Conservation (phyloP, 2,888 invertebrate genomes). For the Drosophila paracracens region DNA sequence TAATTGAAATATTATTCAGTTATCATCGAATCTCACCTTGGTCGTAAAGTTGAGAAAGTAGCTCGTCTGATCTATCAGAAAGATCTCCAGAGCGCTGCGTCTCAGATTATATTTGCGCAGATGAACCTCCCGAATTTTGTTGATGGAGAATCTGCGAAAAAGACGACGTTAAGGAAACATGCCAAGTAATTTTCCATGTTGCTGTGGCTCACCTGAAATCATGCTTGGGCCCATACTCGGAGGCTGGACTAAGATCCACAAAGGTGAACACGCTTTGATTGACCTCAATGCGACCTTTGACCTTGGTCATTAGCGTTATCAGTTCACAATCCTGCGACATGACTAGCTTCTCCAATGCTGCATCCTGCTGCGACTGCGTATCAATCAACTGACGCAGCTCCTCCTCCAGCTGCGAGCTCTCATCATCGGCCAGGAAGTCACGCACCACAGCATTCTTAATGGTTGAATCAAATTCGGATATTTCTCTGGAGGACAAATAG, state of each 20-base stretch:
- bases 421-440: conserved; percentile 85
- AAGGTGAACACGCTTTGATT: conserved; percentile 87
- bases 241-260: conserved; percentile 86
- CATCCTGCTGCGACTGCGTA: conserved; percentile 84
- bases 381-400: conserved; percentile 85
- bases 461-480: conserved; percentile 84
- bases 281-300: conserved; percentile 88
- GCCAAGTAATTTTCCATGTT: neutral
- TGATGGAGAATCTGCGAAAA: conserved; percentile 85
- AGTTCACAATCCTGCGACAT: conserved; percentile 88
- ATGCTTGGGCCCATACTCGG: conserved; percentile 86
- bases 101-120: conserved; percentile 88
- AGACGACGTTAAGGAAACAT: neutral
- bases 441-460: conserved; percentile 85
- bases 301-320: conserved; percentile 87
- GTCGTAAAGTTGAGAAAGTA: conserved; percentile 88
- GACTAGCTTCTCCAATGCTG: conserved; percentile 87
- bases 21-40: conserved; percentile 84
- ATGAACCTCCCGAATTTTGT: conserved; percentile 88
- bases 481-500: conserved; percentile 66
- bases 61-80: conserved; percentile 88
- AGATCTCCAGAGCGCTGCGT: conserved; percentile 88
- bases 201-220: conserved; percentile 84
- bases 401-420: conserved; percentile 85
- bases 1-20: neutral